Base-by-base conservation (phyloP, 2,888 invertebrate genomes). In the Lycia hirtaria region DNA sequence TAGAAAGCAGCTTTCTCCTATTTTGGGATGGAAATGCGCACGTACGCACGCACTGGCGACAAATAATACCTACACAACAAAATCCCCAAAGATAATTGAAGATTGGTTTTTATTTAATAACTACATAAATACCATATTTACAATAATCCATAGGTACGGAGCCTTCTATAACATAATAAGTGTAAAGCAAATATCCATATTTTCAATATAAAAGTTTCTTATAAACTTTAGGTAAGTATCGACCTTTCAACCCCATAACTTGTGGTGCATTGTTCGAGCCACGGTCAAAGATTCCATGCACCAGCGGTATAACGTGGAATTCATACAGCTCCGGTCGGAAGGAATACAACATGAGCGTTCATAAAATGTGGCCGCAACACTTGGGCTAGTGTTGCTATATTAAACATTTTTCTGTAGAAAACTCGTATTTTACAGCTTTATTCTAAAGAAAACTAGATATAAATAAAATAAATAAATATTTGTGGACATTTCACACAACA, bases 221-320 rank as follows among this genome's bases (percentile, higher is more conserved):
- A n/a, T n/a, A n/a, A 35, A 50, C 47, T 19, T 1, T 44, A 50
- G 30, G 40, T 38, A 40, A 38, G 40, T 38, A 40, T 44, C 26
- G n/a, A 26, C 44, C 35, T 55, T 61, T 45, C 43, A 43, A 33
- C 44, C 56, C 43, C 58, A 35, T 60, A 56, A 54, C 58, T 60
- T 44, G 45, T 32, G 30, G 32, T 52, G 56, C 64, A 62, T 62
- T 62, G 59, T 61, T 53, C 51, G 43, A 50, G 32, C 53, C 50
- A 47, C 51, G 53, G 53, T 63, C 53, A 53, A 50, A 53, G 44
- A 62, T 60, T 57, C 59, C 55, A 41, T 26, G 37, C 49, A 30
- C 20, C 33, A 43, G 17, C 10, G 28, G 17, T 47, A 40, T 55
- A 49, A 47, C 33, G 22, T 17, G 33, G 45, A 40, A 50, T 49